A percentile compares a stretch with the other conserved stretches of the same genome.
Conservation (phyloP, 2,888 invertebrate genomes). For the Parnassius smintheus region DNA sequence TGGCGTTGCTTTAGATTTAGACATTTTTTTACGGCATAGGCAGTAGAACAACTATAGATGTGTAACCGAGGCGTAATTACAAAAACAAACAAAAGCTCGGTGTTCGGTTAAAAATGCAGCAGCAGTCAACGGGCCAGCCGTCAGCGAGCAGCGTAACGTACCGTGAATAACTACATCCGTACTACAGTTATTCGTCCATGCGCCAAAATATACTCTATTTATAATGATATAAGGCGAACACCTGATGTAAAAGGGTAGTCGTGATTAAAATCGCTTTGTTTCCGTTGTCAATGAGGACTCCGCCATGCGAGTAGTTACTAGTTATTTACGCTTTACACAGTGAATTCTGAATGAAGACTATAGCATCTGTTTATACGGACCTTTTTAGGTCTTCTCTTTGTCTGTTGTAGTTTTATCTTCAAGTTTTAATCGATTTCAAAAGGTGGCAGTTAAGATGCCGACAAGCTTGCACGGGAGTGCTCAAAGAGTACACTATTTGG, state of each 20-base stretch:
- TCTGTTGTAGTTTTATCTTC: no score
- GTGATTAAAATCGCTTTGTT: constrained; percentile 66
- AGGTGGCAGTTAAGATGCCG: no score
- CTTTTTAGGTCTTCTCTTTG: constrained; percentile 7
- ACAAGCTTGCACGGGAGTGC: no score
- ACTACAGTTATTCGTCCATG: constrained; percentile 50
- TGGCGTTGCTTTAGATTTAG: background rate
- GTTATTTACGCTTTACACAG: constrained; percentile 12
- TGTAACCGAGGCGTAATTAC: constrained; percentile 48
- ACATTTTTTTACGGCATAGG: constrained; percentile 19
- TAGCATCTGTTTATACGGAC: constrained; percentile 3
- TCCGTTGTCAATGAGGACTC: constrained; percentile 58
- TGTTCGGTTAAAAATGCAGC: constrained; percentile 55
- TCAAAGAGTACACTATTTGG: no score
- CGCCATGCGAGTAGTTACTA: constrained; percentile 41
- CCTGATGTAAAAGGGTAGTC: constrained; percentile 43
- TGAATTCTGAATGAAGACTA: background rate
- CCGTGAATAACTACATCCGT: constrained; percentile 59
- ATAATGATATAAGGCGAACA: constrained; percentile 31
- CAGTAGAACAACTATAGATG: constrained; percentile 26
- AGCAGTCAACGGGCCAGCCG: constrained; percentile 46
- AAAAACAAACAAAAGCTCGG: constrained; percentile 62
- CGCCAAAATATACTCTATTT: constrained; percentile 36
- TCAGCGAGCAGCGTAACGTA: constrained; percentile 59
- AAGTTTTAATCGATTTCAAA: no score